phyloP scores from a whole-genome alignment of 1,140 invertebrate genomes.

The Aradophagus sp. region DNA sequence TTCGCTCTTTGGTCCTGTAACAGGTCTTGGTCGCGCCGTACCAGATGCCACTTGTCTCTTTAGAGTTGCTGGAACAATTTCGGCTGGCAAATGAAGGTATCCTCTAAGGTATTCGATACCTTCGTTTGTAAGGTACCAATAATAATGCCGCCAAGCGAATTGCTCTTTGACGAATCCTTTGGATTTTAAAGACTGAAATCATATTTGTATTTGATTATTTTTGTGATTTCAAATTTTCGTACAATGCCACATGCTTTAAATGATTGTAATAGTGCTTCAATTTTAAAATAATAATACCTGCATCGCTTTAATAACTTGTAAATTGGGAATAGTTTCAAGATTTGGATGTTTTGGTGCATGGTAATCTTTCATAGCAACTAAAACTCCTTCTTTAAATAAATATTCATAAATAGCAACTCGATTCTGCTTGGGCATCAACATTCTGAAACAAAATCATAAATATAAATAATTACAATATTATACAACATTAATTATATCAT shows the following conservation, averaged over 20 bases:
- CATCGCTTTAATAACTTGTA: conserved; percentile 99
- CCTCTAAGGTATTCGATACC: conserved; percentile 97
- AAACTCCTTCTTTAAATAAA: conserved; percentile 97
- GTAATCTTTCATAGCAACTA: conserved; percentile 98
- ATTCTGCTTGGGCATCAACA: conserved; percentile 99
- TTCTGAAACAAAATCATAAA: too few relatives aligned
- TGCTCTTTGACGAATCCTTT: conserved; percentile 97
- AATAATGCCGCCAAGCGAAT: conserved; percentile 99
- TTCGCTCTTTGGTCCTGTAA: too few relatives aligned
- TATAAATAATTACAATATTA: too few relatives aligned
- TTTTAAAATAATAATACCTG: conserved; percentile 75
- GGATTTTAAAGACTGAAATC: conserved; percentile 95
- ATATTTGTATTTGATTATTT: too few relatives aligned
- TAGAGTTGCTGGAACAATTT: conserved; percentile 98
- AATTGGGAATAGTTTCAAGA: conserved; percentile 94
- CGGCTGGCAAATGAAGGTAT: conserved; percentile 95
- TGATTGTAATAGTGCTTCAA: too few relatives aligned
- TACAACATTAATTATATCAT: too few relatives aligned
- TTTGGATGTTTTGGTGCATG: conserved; percentile 96
- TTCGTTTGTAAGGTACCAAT: conserved; percentile 99
- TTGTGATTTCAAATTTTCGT: too few relatives aligned
- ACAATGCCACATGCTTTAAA: too few relatives aligned
- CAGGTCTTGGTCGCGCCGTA: conserved; percentile 79
- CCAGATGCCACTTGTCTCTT: conserved; percentile 91
- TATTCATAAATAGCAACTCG: conserved; percentile 97